Percentiles rank a stretch among this genome's conserved stretches.
Evolutionary conservation across 2,113 vertebrate genomes (phyloP).

Genomic region (rabbit (Oryctolagus cuniculus)): mOryCun1.1 NC_091445.1:42557001-42557500

Average conservation of each 20-base stretch:
- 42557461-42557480: background rate
- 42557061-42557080: background rate
- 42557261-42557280: background rate
- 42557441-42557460: background rate
- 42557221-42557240: background rate
- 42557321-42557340: background rate
- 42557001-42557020: background rate
- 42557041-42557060: background rate
- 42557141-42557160: background rate
- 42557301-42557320: background rate
- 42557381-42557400: background rate
- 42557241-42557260: background rate
- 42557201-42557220: background rate
- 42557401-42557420: conserved; percentile 5
- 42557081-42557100: background rate
- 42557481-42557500: conserved; percentile 53
- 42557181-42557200: background rate
- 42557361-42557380: background rate
- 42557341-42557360: background rate
- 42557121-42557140: background rate
- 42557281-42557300: background rate
- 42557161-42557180: background rate
- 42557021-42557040: background rate
- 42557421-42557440: conserved; percentile 23
- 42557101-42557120: background rate